phyloP scores from a whole-genome alignment of 2,888 invertebrate species.

The Mactromeris polynyma region DNA sequence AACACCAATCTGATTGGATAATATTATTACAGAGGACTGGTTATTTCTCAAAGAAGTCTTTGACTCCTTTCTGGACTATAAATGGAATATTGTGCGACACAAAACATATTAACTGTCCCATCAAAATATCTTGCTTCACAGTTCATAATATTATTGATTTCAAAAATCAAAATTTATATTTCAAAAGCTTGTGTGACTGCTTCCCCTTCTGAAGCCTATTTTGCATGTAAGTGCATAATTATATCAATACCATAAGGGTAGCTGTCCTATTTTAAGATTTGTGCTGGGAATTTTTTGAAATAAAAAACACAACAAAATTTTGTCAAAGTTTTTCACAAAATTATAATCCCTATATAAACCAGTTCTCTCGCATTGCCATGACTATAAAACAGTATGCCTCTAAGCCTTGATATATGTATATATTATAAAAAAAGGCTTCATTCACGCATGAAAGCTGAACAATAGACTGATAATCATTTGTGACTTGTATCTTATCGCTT shows the following conservation, averaged over 20 bases:
- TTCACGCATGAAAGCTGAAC: constrained; percentile 16
- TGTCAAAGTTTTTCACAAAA: neutral
- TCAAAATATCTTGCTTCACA: neutral
- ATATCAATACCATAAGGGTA: neutral
- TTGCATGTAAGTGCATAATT: neutral
- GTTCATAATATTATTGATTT: too few species aligned
- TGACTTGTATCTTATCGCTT: neutral
- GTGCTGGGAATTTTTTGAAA: too few species aligned
- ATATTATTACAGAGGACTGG: neutral
- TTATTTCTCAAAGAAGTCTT: neutral
- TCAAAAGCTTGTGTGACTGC: neutral
- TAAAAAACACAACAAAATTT: too few species aligned
- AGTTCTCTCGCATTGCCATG: neutral
- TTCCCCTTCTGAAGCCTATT: neutral
- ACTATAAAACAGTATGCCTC: neutral
- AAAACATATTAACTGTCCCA: neutral
- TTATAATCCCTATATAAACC: neutral
- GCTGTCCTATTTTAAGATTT: too few species aligned
- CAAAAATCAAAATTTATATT: neutral
- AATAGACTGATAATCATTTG: constrained; percentile 16
- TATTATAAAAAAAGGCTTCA: neutral
- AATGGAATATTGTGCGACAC: neutral
- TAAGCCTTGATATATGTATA: neutral
- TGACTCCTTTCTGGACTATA: neutral
- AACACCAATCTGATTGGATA: constrained; percentile 11